phyloP scores from a whole-genome alignment of 1,140 invertebrate species.

The Drosophila serrata region DNA sequence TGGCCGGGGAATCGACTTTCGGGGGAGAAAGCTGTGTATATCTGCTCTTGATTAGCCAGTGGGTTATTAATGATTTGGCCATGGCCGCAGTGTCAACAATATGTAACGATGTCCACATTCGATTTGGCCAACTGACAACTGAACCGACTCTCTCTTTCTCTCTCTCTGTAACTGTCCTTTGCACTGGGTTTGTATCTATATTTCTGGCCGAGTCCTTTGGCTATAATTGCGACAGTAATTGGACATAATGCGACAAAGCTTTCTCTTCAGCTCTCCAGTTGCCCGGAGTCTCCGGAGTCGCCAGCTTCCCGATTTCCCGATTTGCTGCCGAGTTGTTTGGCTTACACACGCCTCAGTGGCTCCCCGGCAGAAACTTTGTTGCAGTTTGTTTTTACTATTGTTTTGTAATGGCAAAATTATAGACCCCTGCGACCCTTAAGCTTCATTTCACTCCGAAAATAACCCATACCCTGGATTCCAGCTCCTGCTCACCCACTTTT shows the following conservation, averaged over 20 bases:
- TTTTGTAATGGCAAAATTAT: constrained; percentile 84
- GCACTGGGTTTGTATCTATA: neutral
- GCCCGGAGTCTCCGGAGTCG: constrained; percentile 5
- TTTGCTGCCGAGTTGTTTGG: constrained; percentile 19
- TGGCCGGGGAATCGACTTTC: constrained; percentile 16
- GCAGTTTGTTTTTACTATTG: constrained; percentile 83
- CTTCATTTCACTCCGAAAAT: constrained; percentile 59
- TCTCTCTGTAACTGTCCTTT: too few relatives aligned
- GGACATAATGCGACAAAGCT: constrained; percentile 84
- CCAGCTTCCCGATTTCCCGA: constrained; percentile 18
- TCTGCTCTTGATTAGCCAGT: constrained; percentile 52
- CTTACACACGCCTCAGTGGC: constrained; percentile 61
- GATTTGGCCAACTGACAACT: constrained; percentile 51
- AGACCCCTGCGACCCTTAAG: constrained; percentile 76
- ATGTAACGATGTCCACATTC: constrained; percentile 44
- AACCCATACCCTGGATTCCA: neutral
- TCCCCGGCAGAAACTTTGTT: constrained; percentile 64
- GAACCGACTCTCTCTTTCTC: neutral
- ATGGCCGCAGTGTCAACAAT: constrained; percentile 50
- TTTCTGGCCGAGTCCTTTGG: constrained; percentile 69
- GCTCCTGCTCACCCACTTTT: constrained; percentile 14
- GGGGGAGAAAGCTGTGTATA: neutral
- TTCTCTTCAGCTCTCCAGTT: constrained; percentile 35
- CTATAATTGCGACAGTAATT: constrained; percentile 85
- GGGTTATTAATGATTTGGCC: constrained; percentile 48